These are phyloP conservation scores for Syngnathus floridae DNA, from an alignment of 2,113 vertebrate genomes.

Conservation along the genomic window DNA sequence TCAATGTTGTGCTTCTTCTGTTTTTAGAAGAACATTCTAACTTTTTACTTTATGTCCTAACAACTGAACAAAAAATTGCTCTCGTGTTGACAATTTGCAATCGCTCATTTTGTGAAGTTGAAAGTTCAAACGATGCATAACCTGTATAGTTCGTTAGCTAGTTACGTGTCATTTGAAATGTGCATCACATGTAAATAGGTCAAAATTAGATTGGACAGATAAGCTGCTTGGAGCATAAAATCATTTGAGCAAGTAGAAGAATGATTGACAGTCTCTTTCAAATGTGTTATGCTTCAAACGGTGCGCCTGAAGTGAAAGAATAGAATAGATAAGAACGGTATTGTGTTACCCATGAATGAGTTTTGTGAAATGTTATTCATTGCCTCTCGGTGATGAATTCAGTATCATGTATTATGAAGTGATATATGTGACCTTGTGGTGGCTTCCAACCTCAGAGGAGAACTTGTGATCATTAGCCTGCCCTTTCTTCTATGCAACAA, in stretches of 20 bases:
- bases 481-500: background rate
- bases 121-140: too few relatives aligned
- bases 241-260: background rate
- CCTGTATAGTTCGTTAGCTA: too few relatives aligned
- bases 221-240: background rate
- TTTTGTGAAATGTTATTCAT: background rate
- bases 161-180: background rate
- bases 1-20: background rate
- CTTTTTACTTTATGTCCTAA: background rate
- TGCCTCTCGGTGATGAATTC: background rate
- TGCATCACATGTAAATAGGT: background rate
- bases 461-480: conserved; percentile 11
- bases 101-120: too few relatives aligned
- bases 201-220: background rate
- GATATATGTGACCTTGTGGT: background rate
- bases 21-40: background rate
- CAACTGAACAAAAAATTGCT: too few relatives aligned
- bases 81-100: too few relatives aligned
- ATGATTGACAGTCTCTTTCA: background rate
- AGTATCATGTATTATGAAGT: conserved; percentile 19
- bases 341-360: background rate
- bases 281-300: background rate
- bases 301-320: background rate
- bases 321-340: background rate
- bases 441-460: conserved; percentile 22